Evolutionary conservation across 2,888 invertebrate species (phyloP).

Genomic region (Mythimna ferrago): DNA sequence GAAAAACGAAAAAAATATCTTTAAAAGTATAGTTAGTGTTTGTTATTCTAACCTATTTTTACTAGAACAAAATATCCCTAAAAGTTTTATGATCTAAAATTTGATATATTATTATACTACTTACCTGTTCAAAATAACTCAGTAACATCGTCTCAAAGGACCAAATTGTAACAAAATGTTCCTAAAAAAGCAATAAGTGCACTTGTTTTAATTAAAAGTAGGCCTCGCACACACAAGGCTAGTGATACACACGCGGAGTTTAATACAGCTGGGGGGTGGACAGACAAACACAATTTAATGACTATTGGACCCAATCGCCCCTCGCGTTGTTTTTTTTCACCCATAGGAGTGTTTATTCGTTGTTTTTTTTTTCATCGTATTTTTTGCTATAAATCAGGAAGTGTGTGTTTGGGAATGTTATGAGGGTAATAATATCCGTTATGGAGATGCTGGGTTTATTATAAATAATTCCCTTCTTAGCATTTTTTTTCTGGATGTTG

Average conservation of each 20-base stretch:
- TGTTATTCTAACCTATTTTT: too few relatives aligned
- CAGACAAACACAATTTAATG: conserved; percentile 80
- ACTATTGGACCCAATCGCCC: conserved; percentile 73
- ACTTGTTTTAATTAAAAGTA: conserved; percentile 60
- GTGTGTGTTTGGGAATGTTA: conserved; percentile 31
- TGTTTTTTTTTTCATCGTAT: conserved; percentile 17
- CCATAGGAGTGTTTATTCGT: conserved; percentile 19
- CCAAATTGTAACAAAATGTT: conserved; percentile 19
- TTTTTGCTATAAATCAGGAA: conserved; percentile 29
- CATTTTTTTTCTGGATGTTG: conserved; percentile 12
- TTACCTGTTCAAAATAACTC: too few relatives aligned
- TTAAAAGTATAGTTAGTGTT: too few relatives aligned
- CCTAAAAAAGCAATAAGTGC: conserved; percentile 33
- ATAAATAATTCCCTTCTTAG: conserved; percentile 17
- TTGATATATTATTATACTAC: too few relatives aligned
- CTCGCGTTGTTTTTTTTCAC: conserved; percentile 57
- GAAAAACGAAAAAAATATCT: too few relatives aligned
- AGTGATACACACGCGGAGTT: conserved; percentile 50
- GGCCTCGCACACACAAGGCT: conserved; percentile 48
- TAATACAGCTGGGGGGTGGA: conserved; percentile 56
- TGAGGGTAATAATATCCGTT: conserved; percentile 35
- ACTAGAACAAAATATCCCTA: too few relatives aligned
- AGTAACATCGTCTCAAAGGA: conserved; percentile 10
- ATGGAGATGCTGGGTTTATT: conserved; percentile 28
- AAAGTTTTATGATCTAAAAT: too few relatives aligned